Evolutionary conservation across 2,797 vertebrate species (phyloP).

Genomic region (Lates japonicus): DNA sequence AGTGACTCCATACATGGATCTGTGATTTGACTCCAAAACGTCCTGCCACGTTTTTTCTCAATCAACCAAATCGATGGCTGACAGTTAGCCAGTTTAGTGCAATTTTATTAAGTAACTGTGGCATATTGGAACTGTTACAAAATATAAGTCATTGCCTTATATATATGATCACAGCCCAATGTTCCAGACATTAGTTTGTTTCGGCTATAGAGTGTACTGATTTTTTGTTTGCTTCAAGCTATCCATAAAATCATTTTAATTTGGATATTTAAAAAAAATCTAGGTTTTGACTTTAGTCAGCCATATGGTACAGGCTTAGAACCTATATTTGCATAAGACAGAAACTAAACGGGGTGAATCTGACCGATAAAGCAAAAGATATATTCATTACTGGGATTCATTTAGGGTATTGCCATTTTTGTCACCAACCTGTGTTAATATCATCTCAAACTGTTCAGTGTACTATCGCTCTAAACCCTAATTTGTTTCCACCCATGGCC

Average conservation of each 20-base stretch:
- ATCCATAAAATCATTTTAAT: too few species aligned
- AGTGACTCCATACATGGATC: not conserved
- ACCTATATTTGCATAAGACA: rapidly evolving
- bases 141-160: not conserved
- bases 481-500: slow-evolving; percentile 73
- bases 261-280: too few species aligned
- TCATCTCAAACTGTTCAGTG: slow-evolving; percentile 14
- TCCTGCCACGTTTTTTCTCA: not conserved
- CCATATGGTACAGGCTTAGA: not conserved
- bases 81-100: not conserved
- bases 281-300: not conserved
- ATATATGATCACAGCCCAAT: not conserved
- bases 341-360: not conserved
- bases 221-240: not conserved
- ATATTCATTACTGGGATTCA: not conserved
- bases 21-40: not conserved
- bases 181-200: not conserved
- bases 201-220: not conserved
- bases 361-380: not conserved
- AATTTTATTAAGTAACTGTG: too few species aligned
- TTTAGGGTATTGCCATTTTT: not conserved
- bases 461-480: slow-evolving; percentile 51
- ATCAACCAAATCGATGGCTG: too few species aligned
- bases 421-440: slow-evolving; percentile 26
- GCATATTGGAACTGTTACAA: too few species aligned